These are phyloP conservation scores for Gortyna flavago DNA, from an alignment of 2,888 invertebrate genomes.

Conservation along the genomic window DNA sequence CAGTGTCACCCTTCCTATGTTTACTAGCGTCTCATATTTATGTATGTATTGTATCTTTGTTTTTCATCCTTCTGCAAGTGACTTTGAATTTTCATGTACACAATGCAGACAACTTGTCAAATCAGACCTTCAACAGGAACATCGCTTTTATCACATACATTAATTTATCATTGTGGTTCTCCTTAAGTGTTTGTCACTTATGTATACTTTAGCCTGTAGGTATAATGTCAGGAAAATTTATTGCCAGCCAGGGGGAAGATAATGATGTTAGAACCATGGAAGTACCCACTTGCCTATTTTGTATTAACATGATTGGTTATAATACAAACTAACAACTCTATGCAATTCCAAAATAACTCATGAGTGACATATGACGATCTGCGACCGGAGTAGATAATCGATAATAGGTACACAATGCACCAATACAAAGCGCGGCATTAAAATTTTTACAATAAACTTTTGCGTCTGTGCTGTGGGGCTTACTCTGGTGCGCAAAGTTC, in stretches of 20 bases:
- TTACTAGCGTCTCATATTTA: constrained; percentile 25
- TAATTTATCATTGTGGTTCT: not conserved
- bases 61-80: constrained; percentile 28
- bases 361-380: not conserved
- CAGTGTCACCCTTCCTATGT: not conserved
- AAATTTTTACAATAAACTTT: not conserved
- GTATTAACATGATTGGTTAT: too few species aligned
- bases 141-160: constrained; percentile 27
- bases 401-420: not conserved
- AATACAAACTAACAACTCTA: not conserved
- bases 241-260: not conserved
- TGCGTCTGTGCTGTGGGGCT: not conserved
- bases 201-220: not conserved
- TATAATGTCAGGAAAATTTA: not conserved
- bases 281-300: not conserved
- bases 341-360: not conserved
- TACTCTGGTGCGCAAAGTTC: not conserved
- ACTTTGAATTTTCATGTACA: constrained; percentile 44
- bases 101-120: constrained; percentile 31
- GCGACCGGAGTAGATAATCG: not conserved
- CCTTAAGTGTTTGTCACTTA: not conserved
- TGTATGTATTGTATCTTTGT: constrained; percentile 21
- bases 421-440: not conserved
- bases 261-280: not conserved
- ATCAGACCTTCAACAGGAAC: constrained; percentile 37